Percentiles rank a stretch among this genome's conserved stretches.
Evolutionary conservation across 1,140 invertebrate species (phyloP).

Genomic region (Cotesia typhae): DNA sequence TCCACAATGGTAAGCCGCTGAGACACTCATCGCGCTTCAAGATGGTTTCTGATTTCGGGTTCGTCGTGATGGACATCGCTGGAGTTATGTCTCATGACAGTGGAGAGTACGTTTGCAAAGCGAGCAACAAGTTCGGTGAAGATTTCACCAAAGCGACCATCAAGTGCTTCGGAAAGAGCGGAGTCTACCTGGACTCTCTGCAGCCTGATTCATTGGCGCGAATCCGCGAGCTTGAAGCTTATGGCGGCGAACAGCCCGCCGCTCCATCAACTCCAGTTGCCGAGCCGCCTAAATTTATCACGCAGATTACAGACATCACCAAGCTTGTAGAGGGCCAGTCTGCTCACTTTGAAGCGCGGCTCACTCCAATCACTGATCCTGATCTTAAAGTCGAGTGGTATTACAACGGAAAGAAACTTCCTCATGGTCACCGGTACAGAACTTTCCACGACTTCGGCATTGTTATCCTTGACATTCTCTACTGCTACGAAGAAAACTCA

Average conservation of each 20-base stretch:
- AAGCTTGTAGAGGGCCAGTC: constrained; percentile 91
- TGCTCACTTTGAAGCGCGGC: constrained; percentile 91
- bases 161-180: constrained; percentile 83
- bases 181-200: constrained; percentile 91
- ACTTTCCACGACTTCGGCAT: constrained; percentile 98
- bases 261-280: constrained; percentile 73
- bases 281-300: constrained; percentile 89
- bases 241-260: constrained; percentile 71
- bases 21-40: constrained; percentile 91
- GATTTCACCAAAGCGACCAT: constrained; percentile 86
- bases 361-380: constrained; percentile 91
- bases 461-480: constrained; percentile 94
- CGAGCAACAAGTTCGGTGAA: constrained; percentile 90
- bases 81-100: constrained; percentile 93
- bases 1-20: constrained; percentile 88
- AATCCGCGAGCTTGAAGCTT: constrained; percentile 88
- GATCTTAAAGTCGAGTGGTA: constrained; percentile 95
- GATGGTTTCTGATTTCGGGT: constrained; percentile 95
- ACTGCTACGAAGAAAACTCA: constrained; percentile 96
- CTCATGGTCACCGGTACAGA: constrained; percentile 91
- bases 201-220: constrained; percentile 93
- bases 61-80: constrained; percentile 93
- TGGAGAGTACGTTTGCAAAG: constrained; percentile 91
- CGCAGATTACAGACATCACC: constrained; percentile 83
- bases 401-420: constrained; percentile 91